Percentiles rank a stretch among this genome's conserved stretches.
phyloP scores from a whole-genome alignment of 1,140 invertebrate genomes.

The Temnothorax longispinosus region DNA sequence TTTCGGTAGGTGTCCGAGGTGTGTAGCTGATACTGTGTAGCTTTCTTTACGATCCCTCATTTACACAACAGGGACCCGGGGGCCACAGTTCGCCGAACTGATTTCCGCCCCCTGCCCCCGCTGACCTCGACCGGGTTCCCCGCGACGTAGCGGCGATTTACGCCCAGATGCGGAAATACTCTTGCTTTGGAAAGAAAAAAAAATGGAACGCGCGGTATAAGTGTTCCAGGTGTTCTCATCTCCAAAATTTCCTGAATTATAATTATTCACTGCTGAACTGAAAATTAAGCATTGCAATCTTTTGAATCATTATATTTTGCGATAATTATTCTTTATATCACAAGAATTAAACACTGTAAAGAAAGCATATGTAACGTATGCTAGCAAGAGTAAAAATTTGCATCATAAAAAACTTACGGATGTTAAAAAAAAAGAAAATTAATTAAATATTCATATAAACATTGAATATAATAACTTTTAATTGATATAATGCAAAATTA shows the following conservation, averaged over 20 bases:
- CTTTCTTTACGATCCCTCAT: conserved; percentile 84
- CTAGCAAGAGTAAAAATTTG: background rate
- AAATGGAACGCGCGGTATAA: background rate
- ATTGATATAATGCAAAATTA: background rate
- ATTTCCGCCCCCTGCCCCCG: conserved; percentile 61
- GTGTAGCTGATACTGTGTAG: conserved; percentile 77
- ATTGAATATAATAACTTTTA: background rate
- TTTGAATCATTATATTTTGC: background rate
- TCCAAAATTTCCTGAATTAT: background rate
- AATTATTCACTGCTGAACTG: background rate
- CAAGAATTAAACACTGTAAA: background rate
- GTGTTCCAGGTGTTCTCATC: background rate
- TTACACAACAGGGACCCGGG: conserved; percentile 81
- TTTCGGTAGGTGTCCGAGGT: conserved; percentile 82
- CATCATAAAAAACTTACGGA: background rate
- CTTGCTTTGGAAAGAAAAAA: background rate
- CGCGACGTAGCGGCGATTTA: conserved; percentile 27
- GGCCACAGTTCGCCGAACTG: conserved; percentile 78
- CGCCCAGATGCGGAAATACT: conserved; percentile 39
- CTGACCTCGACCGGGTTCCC: background rate
- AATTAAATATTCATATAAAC: background rate
- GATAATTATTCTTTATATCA: background rate
- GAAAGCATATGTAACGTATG: background rate
- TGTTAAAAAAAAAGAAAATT: background rate
- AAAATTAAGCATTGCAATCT: background rate